Evolutionary conservation across 2,888 invertebrate species (phyloP), one percentile per base, ranked within the genome.

Genomic region (Tinea semifulvella): DNA sequence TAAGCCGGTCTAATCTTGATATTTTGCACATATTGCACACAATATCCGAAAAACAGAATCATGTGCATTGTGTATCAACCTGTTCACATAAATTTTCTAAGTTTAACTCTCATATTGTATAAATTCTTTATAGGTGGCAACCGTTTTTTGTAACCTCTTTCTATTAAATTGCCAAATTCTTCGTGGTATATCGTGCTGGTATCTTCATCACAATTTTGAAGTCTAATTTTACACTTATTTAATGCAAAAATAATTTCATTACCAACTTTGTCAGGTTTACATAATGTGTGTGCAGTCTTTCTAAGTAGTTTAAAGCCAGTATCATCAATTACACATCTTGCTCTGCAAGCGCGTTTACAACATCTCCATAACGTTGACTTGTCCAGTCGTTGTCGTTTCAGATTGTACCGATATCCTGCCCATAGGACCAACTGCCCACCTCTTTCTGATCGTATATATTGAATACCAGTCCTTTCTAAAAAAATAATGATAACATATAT

Each of bases 381-480:
- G 18, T 38, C 38, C 38, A 17, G 17, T 2, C 19, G 17, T 19
- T 18, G 18, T 2, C 39, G 11, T 10, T 25, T 26, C 18, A 46
- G 44, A 26, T 46, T 44, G 35, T 43, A 48, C 1, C 44, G 36
- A 27, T 47, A 43, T 20, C 39, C 39, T n/a, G 42, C 26, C 13
- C 26, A 16, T 7, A 47, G 27, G 10, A 48, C 27, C 11, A 45
- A 17, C 2, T 22, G n/a, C 11, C 38, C 43, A n/a, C 62, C 62
- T 20, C 47, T 53, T 0, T 40, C 4, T 1, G 56, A 52, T 17
- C 26, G 53, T 42, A 59, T 54, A 42, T 51, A 57, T 16, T 45
- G 36, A 6, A 52, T 17, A 31, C 31, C 31, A 6, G 14, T 2
- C n/a, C 31, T 31, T 2, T 14, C 31, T 31, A 31, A 3, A 31